Conservation (phyloP, 2,797 vertebrate species). For the Octomys mimax region DNA sequence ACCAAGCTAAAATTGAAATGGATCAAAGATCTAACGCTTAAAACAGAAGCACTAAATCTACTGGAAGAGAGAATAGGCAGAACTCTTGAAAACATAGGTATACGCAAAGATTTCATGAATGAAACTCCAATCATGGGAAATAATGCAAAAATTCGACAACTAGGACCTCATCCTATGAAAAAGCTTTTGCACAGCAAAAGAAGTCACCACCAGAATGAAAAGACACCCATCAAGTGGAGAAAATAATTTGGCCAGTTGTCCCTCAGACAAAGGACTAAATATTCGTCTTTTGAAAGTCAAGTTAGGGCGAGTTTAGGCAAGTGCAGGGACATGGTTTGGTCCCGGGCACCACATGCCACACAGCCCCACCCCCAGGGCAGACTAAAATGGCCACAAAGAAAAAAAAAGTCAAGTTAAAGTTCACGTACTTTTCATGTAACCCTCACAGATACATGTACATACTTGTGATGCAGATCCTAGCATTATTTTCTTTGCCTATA, state of each 20-base stretch:
- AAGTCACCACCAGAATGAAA: not conserved
- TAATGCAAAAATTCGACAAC: not conserved
- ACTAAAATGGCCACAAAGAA: too few species aligned
- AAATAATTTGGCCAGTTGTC: not conserved
- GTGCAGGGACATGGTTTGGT: too few species aligned
- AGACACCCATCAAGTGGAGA: not conserved
- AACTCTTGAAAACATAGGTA: not conserved
- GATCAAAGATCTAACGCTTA: not conserved
- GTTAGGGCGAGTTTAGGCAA: not conserved
- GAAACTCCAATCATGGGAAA: not conserved
- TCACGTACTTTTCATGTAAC: not conserved
- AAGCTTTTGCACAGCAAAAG: not conserved
- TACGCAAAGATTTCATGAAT: not conserved
- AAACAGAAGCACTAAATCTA: not conserved
- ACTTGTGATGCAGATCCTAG: not conserved
- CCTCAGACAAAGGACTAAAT: not conserved
- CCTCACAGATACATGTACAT: not conserved
- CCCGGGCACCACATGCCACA: too few species aligned
- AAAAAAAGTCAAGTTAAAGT: not conserved
- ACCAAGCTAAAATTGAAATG: not conserved
- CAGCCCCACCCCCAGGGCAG: too few species aligned
- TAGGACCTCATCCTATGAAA: not conserved
- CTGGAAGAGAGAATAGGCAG: not conserved
- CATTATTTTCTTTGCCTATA: not conserved
- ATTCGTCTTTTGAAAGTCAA: constrained; percentile 15